These are phyloP conservation scores for Odontothrips loti DNA, from an alignment of 2,888 invertebrate species.

Conservation along the genomic window DNA sequence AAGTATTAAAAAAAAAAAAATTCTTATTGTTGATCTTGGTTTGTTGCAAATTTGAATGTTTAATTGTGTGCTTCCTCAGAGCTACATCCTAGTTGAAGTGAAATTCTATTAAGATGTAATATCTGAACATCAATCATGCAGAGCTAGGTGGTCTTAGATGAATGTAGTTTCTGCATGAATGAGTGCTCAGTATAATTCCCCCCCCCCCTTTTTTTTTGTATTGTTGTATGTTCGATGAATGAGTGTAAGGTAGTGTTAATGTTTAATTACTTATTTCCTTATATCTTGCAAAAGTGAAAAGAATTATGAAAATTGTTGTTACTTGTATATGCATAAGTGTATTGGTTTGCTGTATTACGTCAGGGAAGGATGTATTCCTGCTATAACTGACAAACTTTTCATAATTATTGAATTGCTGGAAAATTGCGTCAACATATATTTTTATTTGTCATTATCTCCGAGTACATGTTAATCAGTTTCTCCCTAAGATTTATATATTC, in stretches of 20 bases:
- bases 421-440: no score
- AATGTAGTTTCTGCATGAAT: not conserved
- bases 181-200: not conserved
- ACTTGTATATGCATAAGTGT: no score
- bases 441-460: no score
- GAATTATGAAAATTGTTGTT: no score
- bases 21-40: not conserved
- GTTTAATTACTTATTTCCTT: no score
- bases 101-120: not conserved
- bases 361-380: no score
- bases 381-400: no score
- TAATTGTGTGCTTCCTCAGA: not conserved
- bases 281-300: no score
- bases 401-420: no score
- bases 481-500: not conserved
- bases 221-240: not conserved
- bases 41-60: not conserved
- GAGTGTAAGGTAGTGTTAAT: not conserved
- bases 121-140: not conserved
- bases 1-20: not conserved
- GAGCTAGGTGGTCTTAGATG: not conserved
- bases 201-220: not conserved
- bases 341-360: no score
- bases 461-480: not conserved
- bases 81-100: not conserved